Evolutionary conservation across 1,140 invertebrate genomes (phyloP).

Genomic region (Papilio dardanus): DNA sequence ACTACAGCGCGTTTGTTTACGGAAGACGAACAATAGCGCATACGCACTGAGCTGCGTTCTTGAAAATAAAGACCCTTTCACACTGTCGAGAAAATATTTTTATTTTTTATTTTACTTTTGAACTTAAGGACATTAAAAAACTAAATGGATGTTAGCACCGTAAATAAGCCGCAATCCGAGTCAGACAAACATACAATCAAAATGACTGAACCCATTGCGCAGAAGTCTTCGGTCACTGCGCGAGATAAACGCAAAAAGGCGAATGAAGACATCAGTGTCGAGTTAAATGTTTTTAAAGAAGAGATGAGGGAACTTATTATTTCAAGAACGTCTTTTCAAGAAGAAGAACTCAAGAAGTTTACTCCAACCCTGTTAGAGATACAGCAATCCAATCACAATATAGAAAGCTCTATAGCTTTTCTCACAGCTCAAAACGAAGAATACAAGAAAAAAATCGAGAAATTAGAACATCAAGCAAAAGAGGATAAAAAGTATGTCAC

Average conservation of each 20-base stretch:
- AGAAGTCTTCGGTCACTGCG: not conserved
- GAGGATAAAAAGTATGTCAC: slow-evolving; percentile 29
- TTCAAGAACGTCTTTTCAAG: not conserved
- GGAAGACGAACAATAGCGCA: no score
- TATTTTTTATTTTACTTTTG: no score
- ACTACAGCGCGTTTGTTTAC: no score
- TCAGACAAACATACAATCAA: no score
- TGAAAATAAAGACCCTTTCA: no score
- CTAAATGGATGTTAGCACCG: no score
- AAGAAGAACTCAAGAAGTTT: not conserved
- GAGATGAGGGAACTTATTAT: not conserved
- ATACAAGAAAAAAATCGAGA: slow-evolving; percentile 18
- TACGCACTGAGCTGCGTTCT: no score
- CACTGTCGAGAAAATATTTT: no score
- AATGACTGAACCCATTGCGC: not conserved
- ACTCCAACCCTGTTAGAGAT: not conserved
- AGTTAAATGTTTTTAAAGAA: not conserved
- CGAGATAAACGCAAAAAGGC: not conserved
- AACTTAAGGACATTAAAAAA: no score
- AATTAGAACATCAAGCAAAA: not conserved
- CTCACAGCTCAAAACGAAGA: slow-evolving; percentile 35
- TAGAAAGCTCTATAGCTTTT: slow-evolving; percentile 26
- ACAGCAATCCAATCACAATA: slow-evolving; percentile 25
- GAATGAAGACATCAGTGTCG: not conserved
- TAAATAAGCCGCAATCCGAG: no score